These are phyloP conservation scores for Erythrocercus mccallii DNA, from an alignment of 2,113 vertebrate genomes.

Conservation along the genomic window DNA sequence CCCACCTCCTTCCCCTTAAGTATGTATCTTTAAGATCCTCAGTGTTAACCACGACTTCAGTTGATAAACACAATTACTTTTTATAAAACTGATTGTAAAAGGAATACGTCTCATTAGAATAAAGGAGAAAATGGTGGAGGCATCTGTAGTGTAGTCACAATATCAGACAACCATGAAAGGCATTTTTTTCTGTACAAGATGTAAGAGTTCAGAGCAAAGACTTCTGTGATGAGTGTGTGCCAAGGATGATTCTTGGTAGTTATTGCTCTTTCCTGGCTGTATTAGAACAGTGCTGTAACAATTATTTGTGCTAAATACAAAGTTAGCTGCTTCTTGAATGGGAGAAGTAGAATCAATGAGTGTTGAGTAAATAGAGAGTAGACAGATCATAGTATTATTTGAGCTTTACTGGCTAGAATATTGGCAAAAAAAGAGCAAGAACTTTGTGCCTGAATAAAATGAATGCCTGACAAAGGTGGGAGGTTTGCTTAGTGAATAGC, in stretches of 20 bases:
- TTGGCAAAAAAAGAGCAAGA: background rate
- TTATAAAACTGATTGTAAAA: background rate
- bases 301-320: background rate
- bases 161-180: background rate
- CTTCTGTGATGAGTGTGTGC: background rate
- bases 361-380: background rate
- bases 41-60: background rate
- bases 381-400: background rate
- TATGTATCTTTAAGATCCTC: background rate
- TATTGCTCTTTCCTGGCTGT: background rate
- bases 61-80: background rate
- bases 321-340: background rate
- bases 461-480: background rate
- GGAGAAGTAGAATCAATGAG: background rate
- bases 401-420: background rate
- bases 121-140: background rate
- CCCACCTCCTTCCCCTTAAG: background rate
- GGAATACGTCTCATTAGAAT: background rate
- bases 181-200: background rate
- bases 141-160: background rate
- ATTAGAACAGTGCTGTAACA: background rate
- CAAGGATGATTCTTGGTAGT: background rate
- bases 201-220: background rate
- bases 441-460: background rate
- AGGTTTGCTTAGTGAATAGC: background rate